Conservation (phyloP, 2,888 invertebrate species). For the Drosophila neutralis region DNA sequence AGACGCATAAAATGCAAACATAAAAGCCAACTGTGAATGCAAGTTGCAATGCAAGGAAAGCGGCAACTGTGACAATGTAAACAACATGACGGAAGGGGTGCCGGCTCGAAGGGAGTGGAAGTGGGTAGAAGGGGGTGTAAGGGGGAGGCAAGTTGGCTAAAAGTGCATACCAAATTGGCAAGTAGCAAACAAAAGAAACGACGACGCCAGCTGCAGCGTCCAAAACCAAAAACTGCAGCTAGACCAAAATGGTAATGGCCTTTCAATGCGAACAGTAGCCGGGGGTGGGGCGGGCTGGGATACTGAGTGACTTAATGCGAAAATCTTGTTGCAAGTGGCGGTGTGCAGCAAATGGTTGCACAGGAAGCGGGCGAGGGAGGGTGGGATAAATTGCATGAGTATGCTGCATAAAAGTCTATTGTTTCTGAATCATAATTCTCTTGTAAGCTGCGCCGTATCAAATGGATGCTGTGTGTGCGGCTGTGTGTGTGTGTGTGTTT, state of each 20-base stretch:
- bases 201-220: constrained; percentile 45
- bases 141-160: constrained; percentile 42
- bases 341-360: constrained; percentile 61
- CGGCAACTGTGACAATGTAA: constrained; percentile 79
- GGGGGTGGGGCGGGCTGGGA: neutral
- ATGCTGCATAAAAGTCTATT: constrained; percentile 76
- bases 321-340: constrained; percentile 77
- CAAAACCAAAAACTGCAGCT: constrained; percentile 72
- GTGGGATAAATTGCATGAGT: constrained; percentile 13
- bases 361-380: constrained; percentile 9
- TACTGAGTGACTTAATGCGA: constrained; percentile 68
- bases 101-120: neutral
- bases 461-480: constrained; percentile 22
- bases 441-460: constrained; percentile 65
- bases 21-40: constrained; percentile 76
- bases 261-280: constrained; percentile 56
- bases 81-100: constrained; percentile 64
- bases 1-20: constrained; percentile 73
- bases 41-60: constrained; percentile 71
- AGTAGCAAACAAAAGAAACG: constrained; percentile 74
- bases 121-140: constrained; percentile 1
- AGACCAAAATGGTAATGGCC: constrained; percentile 72
- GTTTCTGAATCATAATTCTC: constrained; percentile 80
- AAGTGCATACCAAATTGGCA: constrained; percentile 79
- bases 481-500: neutral